phyloP scores from a whole-genome alignment of 1,140 invertebrate genomes.

The Solenopsis invicta region DNA sequence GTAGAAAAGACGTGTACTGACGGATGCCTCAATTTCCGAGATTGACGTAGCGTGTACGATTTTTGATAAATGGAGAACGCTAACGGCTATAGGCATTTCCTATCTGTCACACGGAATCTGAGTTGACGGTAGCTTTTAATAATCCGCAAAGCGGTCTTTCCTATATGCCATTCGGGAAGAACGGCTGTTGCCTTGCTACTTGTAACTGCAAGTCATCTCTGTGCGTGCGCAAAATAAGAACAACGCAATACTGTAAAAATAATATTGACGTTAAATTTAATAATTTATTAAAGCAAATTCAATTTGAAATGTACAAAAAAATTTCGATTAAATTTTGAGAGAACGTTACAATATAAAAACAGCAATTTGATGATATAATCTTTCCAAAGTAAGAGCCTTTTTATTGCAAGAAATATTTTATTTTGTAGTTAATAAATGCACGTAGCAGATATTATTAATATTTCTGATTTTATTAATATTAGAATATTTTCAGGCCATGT shows the following conservation, averaged over 20 bases:
- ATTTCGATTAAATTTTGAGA: background rate
- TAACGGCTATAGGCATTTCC: slow-evolving; percentile 59
- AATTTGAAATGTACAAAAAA: background rate
- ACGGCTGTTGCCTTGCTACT: background rate
- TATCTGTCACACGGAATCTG: slow-evolving; percentile 60
- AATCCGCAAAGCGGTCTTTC: slow-evolving; percentile 48
- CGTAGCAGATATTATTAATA: background rate
- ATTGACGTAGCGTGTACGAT: slow-evolving; percentile 58
- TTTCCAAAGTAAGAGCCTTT: background rate
- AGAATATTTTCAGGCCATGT: background rate
- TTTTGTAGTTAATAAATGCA: background rate
- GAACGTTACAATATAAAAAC: background rate
- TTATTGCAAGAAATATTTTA: slow-evolving; percentile 9
- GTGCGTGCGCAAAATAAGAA: background rate
- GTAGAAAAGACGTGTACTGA: slow-evolving; percentile 50
- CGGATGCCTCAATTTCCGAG: slow-evolving; percentile 61
- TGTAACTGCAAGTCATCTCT: slow-evolving; percentile 7
- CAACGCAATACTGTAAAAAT: background rate
- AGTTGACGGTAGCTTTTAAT: slow-evolving; percentile 63
- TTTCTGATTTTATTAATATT: slow-evolving; percentile 19
- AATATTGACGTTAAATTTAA: background rate
- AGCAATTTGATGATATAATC: background rate
- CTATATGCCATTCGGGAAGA: slow-evolving; percentile 40
- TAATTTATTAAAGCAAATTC: slow-evolving; percentile 4
- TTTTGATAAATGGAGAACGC: slow-evolving; percentile 59